A percentile compares a stretch with the other conserved stretches of the same genome.
These are phyloP conservation scores for Tiaroga cobitis DNA, from an alignment of 2,797 vertebrate genomes.

Conservation along the genomic window DNA sequence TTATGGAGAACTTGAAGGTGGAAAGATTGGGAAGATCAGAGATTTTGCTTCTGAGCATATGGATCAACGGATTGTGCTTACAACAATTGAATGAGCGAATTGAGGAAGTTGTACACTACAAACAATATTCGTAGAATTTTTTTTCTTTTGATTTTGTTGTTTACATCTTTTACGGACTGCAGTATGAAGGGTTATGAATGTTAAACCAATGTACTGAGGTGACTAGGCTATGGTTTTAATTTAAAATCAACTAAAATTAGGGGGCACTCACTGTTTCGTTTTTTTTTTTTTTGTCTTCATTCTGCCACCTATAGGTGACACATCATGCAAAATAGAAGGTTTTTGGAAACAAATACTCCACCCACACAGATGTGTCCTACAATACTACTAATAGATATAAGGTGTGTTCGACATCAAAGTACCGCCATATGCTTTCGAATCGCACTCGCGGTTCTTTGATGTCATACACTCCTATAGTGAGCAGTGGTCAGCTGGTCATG, in stretches of 20 bases:
- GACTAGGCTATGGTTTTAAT: not conserved
- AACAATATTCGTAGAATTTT: conserved; percentile 15
- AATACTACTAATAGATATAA: not conserved
- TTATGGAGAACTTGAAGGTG: conserved; percentile 36
- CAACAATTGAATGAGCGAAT: conserved; percentile 21
- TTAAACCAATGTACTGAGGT: conserved; percentile 44
- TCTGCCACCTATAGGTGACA: not conserved
- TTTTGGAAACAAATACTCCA: not conserved
- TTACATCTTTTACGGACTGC: conserved; percentile 62
- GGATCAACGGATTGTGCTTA: conserved; percentile 23
- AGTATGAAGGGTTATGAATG: conserved; percentile 34
- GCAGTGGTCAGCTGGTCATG: not conserved
- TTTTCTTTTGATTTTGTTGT: conserved; percentile 41
- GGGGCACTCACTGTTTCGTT: not conserved
- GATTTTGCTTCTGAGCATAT: conserved; percentile 13
- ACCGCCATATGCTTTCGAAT: too few relatives aligned
- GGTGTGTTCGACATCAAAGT: too few relatives aligned
- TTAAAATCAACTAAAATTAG: not conserved
- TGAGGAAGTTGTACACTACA: conserved; percentile 41
- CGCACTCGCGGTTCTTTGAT: not conserved
- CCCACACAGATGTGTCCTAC: not conserved
- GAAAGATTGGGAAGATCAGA: conserved; percentile 48
- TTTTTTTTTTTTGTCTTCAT: not conserved
- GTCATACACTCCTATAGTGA: not conserved
- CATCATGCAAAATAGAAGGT: not conserved